Evolutionary conservation across 2,113 vertebrate species (phyloP), one percentile per base, ranked within the genome.

Genomic region (Balaenoptera acutorostrata): DNA sequence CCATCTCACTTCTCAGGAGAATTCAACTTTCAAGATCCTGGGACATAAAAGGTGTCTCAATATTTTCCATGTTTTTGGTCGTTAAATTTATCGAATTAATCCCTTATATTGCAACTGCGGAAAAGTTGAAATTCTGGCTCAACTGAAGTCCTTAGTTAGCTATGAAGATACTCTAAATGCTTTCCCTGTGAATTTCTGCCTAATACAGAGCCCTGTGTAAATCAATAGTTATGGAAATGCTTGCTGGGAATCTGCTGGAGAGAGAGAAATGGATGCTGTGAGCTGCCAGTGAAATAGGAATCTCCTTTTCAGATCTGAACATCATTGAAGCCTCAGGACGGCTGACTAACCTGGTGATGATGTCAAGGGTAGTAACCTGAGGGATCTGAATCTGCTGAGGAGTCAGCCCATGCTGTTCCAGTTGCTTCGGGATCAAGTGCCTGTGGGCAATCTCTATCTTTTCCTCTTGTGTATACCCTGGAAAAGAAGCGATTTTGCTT

Each of bases 401-500:
- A 23, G 99, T 99, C 97, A 99, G 97, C 12, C 99, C 99, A 1
- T 99, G 99, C 77, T 99, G 99, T 41, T 99, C 99, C 97, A 99
- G 99, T 92, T 99, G 99, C 96, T 99, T 99, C 63, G 99, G 99
- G 97, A 99, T 99, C 98, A 99, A 98, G 90, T 99, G 99, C 46
- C 99, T 98, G 92, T 99, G 99, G 57, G 99, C 99, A n/a, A 99
- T 99, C 98, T 99, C 99, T 57, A 99, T 98, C 98, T 99, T 99
- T 98, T 99, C 99, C 96, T 99, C 99, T 95, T 99, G 99, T 2
- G 99, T 99, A 97, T 99, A 99, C 14, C 99, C 99, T 99, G 97
- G 8, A 97, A 97, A 63, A 83, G n/a, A 92, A 66, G 64, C 0
- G 5, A 18, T 13, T 27, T 0, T 4, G 23, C 46, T 91, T 39